Percentiles rank a stretch among this genome's conserved stretches.
These are phyloP conservation scores for Drosophila siamana DNA, from an alignment of 2,888 invertebrate genomes.

Conservation along the genomic window DNA sequence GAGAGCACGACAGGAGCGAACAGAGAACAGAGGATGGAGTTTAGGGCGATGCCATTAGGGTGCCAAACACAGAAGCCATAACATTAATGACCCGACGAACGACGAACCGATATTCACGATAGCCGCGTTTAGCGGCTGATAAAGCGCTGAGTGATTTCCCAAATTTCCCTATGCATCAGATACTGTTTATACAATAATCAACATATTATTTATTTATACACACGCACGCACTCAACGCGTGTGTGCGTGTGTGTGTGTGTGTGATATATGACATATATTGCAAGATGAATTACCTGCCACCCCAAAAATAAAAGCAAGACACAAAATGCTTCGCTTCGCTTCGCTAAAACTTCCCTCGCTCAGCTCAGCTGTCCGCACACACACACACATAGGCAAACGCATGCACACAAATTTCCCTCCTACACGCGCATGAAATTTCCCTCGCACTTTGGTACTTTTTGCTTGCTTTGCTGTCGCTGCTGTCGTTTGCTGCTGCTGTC, in stretches of 20 bases:
- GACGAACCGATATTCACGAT: not conserved
- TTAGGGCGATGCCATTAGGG: not conserved
- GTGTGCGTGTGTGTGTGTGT: constrained; percentile 9
- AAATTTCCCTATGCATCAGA: constrained; percentile 1
- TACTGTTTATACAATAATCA: constrained; percentile 3
- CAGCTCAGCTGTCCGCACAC: constrained; percentile 57
- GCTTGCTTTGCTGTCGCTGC: constrained; percentile 3
- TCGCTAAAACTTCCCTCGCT: constrained; percentile 54
- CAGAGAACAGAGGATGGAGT: not conserved
- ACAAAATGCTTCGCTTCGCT: constrained; percentile 27
- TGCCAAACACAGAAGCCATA: not conserved
- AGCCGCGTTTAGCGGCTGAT: constrained; percentile 2
- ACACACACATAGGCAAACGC: not conserved
- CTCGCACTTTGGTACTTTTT: constrained; percentile 20
- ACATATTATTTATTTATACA: constrained; percentile 22
- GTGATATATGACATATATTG: constrained; percentile 60
- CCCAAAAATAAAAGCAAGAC: constrained; percentile 65
- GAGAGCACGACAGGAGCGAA: no score
- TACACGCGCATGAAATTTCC: constrained; percentile 44
- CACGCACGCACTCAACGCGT: not conserved
- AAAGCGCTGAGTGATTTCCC: constrained; percentile 1
- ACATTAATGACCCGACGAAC: not conserved
- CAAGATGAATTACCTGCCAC: constrained; percentile 69
- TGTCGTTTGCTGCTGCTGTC: no score
- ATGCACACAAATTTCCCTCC: constrained; percentile 45